Conservation (phyloP, 2,113 vertebrate species). For the Microtus pennsylvanicus region DNA sequence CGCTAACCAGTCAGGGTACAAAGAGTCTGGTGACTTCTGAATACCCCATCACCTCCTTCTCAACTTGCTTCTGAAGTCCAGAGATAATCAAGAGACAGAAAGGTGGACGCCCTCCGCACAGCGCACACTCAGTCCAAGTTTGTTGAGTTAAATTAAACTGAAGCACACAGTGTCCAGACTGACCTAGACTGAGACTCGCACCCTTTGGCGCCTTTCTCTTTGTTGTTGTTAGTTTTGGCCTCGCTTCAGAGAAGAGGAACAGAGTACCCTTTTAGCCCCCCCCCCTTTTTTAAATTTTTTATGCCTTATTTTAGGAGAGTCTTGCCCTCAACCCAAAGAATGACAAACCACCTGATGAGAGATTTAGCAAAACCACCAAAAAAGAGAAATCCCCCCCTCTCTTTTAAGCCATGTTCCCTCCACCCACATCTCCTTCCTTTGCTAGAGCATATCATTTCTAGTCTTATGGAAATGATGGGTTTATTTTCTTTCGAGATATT, state of each 20-base stretch:
- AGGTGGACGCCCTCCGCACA: background rate
- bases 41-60: background rate
- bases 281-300: background rate
- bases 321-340: conserved; percentile 63
- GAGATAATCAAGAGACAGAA: conserved; percentile 24
- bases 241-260: conserved; percentile 75
- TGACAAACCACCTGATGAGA: conserved; percentile 71
- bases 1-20: background rate
- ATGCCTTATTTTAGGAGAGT: conserved; percentile 65
- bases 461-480: background rate
- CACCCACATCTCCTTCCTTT: background rate
- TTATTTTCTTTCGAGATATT: conserved; percentile 40
- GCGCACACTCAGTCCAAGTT: conserved; percentile 36
- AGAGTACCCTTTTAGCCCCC: conserved; percentile 60
- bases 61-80: conserved; percentile 26
- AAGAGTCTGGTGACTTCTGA: conserved; percentile 30
- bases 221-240: conserved; percentile 77
- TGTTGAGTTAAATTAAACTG: conserved; percentile 58
- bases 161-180: conserved; percentile 63
- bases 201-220: conserved; percentile 53
- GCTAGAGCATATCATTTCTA: background rate
- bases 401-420: background rate
- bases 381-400: background rate
- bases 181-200: conserved; percentile 71
- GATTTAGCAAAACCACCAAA: conserved; percentile 53